Conservation (phyloP, 2,113 vertebrate species). For the Melierax canorus region DNA sequence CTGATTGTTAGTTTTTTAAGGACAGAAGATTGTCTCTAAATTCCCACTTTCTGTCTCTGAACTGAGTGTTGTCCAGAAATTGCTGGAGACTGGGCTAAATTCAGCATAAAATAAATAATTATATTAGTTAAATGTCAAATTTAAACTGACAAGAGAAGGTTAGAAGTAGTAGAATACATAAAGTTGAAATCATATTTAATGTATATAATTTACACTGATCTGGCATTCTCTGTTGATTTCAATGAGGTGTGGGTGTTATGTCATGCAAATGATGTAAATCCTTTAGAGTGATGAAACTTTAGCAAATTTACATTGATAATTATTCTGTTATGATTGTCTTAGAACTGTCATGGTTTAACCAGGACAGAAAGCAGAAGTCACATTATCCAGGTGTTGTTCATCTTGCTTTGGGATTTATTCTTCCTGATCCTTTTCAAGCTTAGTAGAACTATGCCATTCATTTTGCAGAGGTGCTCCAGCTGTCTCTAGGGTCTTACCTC, state of each 20-base stretch:
- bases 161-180: background rate
- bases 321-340: background rate
- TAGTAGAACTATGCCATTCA: background rate
- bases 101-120: background rate
- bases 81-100: background rate
- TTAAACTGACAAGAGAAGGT: background rate
- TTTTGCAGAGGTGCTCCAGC: background rate
- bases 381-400: background rate
- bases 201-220: background rate
- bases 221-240: background rate
- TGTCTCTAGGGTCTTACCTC: background rate
- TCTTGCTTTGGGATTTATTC: background rate
- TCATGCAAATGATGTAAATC: background rate
- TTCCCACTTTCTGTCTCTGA: background rate
- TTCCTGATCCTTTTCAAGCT: background rate
- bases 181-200: background rate
- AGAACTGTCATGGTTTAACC: background rate
- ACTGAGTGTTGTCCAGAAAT: background rate
- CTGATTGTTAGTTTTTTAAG: background rate
- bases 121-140: background rate
- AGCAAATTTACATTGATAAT: background rate
- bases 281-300: background rate
- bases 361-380: background rate
- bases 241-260: background rate
- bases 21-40: background rate